Conservation (phyloP, 1,140 invertebrate genomes). For the Zaprionus africanus region DNA sequence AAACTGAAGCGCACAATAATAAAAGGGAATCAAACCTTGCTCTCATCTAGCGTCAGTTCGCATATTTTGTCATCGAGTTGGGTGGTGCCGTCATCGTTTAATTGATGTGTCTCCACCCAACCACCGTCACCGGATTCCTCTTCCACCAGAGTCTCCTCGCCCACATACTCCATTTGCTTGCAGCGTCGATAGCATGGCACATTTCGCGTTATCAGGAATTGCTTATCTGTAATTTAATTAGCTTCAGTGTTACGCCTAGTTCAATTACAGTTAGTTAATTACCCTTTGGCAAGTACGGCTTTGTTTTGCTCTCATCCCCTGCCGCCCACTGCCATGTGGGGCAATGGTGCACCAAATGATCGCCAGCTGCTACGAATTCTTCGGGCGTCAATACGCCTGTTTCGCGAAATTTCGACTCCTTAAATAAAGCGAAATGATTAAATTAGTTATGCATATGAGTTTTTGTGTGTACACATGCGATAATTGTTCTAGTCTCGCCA, state of each 20-base stretch:
- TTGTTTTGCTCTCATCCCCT: slow-evolving; percentile 93
- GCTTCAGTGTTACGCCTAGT: slow-evolving; percentile 5
- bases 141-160: slow-evolving; percentile 94
- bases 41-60: slow-evolving; percentile 88
- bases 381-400: slow-evolving; percentile 98
- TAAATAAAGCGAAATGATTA: slow-evolving; percentile 1
- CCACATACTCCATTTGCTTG: slow-evolving; percentile 97
- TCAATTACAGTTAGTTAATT: slow-evolving; percentile 30
- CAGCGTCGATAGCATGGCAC: slow-evolving; percentile 96
- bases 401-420: slow-evolving; percentile 99
- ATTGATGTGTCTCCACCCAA: slow-evolving; percentile 99
- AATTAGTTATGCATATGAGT: slow-evolving; percentile 9
- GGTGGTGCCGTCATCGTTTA: slow-evolving; percentile 80
- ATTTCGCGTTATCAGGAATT: slow-evolving; percentile 98
- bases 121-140: slow-evolving; percentile 95
- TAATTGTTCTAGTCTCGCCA: slow-evolving; percentile 19
- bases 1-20: background rate
- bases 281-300: slow-evolving; percentile 93
- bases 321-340: slow-evolving; percentile 99
- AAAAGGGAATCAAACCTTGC: slow-evolving; percentile 80
- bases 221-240: slow-evolving; percentile 89
- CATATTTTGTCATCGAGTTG: slow-evolving; percentile 86
- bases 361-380: slow-evolving; percentile 98
- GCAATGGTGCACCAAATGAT: slow-evolving; percentile 99
- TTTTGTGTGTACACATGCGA: background rate